Evolutionary conservation across 2,113 vertebrate genomes (phyloP).

Genomic region (Lota lota): DNA sequence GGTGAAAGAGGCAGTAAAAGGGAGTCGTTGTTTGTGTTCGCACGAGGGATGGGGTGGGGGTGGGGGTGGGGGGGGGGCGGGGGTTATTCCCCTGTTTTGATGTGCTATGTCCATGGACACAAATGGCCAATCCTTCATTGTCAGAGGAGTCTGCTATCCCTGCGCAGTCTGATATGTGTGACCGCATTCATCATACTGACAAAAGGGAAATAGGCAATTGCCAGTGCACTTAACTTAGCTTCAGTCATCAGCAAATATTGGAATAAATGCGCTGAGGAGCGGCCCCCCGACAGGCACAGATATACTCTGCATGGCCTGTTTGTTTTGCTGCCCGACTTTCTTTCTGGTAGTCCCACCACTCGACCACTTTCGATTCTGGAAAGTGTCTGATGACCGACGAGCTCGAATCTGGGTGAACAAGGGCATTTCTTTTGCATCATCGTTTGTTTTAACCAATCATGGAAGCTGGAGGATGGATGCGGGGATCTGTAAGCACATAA

Average conservation of each 20-base stretch:
- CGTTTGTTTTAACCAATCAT: too few relatives aligned
- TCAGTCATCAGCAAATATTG: constrained; percentile 70
- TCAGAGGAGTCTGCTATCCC: constrained; percentile 59
- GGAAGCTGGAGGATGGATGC: too few relatives aligned
- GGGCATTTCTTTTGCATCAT: too few relatives aligned
- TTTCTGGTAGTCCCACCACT: constrained; percentile 26
- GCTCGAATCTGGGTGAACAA: too few relatives aligned
- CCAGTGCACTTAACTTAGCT: constrained; percentile 67
- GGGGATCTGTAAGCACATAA: too few relatives aligned
- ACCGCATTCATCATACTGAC: constrained; percentile 71
- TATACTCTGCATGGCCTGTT: constrained; percentile 70
- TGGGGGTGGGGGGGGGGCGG: constrained; percentile 27
- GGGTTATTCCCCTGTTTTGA: constrained; percentile 54
- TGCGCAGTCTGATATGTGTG: constrained; percentile 60
- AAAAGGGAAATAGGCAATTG: constrained; percentile 73
- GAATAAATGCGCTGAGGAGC: constrained; percentile 57
- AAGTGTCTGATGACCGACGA: too few relatives aligned
- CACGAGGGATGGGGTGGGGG: constrained; percentile 12
- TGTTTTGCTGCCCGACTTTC: constrained; percentile 60
- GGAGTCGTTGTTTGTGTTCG: constrained; percentile 57
- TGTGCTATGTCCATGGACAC: constrained; percentile 59
- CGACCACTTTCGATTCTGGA: neutral
- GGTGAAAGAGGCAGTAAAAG: constrained; percentile 48
- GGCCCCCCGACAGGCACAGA: constrained; percentile 48
- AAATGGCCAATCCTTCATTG: constrained; percentile 72